These are phyloP conservation scores for Alauda arvensis DNA, from an alignment of 2,797 vertebrate genomes.

Conservation along the genomic window DNA sequence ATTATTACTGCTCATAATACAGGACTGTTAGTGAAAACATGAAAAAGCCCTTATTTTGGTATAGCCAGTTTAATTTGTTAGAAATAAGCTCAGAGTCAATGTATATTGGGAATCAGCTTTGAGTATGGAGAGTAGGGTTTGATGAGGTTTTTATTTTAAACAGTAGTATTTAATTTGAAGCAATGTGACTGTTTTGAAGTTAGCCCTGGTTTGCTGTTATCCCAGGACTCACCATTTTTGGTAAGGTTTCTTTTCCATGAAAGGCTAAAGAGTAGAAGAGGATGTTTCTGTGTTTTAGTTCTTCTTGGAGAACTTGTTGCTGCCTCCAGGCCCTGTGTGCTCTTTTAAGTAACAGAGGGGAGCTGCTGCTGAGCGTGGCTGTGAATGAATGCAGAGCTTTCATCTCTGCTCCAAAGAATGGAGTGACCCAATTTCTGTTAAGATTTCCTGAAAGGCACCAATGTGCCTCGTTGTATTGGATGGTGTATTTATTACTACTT, in stretches of 20 bases:
- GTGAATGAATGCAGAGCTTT: slow-evolving; percentile 14
- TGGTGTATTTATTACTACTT: background rate
- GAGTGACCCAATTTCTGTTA: background rate
- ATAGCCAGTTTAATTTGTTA: background rate
- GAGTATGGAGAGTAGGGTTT: background rate
- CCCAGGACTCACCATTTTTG: background rate
- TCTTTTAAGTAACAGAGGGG: background rate
- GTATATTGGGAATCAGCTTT: background rate
- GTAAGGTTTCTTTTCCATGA: background rate
- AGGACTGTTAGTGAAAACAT: background rate
- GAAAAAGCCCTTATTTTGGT: background rate
- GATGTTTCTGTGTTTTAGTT: background rate
- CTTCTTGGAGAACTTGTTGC: background rate
- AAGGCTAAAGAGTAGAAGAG: background rate
- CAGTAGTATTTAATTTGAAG: background rate
- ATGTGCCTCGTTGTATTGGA: background rate
- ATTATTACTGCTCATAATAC: background rate
- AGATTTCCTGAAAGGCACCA: background rate
- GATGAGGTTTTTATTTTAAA: background rate
- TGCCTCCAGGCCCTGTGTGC: background rate
- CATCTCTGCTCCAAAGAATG: background rate
- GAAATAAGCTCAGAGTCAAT: background rate
- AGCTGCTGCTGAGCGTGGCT: background rate
- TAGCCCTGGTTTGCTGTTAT: background rate
- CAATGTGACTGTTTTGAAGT: background rate